Percentiles rank a stretch among this genome's conserved stretches.
Conservation (phyloP, 2,797 vertebrate genomes). For the Gephyroberyx darwinii region DNA sequence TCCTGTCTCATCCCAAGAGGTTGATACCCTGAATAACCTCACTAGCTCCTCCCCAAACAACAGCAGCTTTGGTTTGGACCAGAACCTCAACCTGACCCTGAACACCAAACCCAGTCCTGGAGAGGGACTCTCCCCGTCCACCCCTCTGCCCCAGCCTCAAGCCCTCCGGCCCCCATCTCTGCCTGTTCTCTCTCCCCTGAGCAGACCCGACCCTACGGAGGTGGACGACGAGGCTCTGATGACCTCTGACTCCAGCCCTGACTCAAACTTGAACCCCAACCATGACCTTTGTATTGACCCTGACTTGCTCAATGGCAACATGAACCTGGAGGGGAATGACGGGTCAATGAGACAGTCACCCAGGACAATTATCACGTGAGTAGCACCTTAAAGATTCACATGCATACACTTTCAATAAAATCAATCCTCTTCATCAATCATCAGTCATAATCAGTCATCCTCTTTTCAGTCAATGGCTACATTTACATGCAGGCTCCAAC, state of each 20-base stretch:
- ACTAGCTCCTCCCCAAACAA: conserved; percentile 26
- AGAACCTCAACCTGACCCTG: conserved; percentile 74
- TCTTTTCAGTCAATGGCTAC: conserved; percentile 19
- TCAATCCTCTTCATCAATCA: conserved; percentile 11
- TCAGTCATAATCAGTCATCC: conserved; percentile 16
- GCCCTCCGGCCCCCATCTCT: conserved; percentile 65
- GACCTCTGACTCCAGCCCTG: conserved; percentile 69
- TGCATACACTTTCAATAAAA: neutral
- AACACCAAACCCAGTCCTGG: conserved; percentile 35
- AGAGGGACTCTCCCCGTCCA: conserved; percentile 30
- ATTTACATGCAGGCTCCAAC: conserved; percentile 21
- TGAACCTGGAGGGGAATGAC: conserved; percentile 65
- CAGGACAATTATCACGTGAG: conserved; percentile 91
- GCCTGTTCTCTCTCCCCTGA: conserved; percentile 72
- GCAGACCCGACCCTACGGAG: conserved; percentile 66
- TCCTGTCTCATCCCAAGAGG: conserved; percentile 34
- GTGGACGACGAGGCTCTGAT: conserved; percentile 72
- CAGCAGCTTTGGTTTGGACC: conserved; percentile 63
- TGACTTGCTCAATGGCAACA: conserved; percentile 73
- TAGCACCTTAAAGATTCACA: conserved; percentile 56
- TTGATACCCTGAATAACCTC: conserved; percentile 69
- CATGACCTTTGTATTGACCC: conserved; percentile 74
- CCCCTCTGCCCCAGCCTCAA: conserved; percentile 32
- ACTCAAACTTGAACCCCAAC: conserved; percentile 65
- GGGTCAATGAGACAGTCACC: conserved; percentile 69